Base-by-base conservation (phyloP, 37 sponge, comb jelly and placozoan genomes). In the Cliona cf. orientalis region DNA sequence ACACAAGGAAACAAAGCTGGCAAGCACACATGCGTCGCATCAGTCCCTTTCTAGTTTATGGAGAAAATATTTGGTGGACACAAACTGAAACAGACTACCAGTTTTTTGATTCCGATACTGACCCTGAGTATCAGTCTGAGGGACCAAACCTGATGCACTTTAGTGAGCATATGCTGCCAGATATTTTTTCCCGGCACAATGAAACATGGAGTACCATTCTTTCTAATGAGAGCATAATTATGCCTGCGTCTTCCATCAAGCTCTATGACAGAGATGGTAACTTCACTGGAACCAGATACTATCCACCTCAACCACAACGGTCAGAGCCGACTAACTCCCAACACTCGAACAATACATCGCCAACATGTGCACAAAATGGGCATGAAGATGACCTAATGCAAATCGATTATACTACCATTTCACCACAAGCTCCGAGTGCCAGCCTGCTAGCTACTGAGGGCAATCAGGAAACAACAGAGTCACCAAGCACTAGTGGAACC, bases 71-170 rank as follows among this genome's bases (percentile, higher is more conserved):
- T 6, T 69, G 80, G 80, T 80, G 80, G 80, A 69, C 1, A 3
- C 41, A 53, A 36, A 31, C 36, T 4, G 59, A 57, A 0, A 37
- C 9, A 17, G 70, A 22, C 0, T 68, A 55, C 71, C 5, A 34
- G 33, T 68, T 80, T 33, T n/a, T 46, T 11, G 80, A 80, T 80
- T 61, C 43, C 2, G 67, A 49, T 19, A 29, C 35, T 17, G 65
- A 79, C 66, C 57, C 64, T 23, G 28, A 61, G 6, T 36, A 17
- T 31, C 70, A 80, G 0, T 1, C 58, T 14, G 2, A 80, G 34
- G 80, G 80, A 0, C 80, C 80, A 23, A 57, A 68, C 19, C 59
- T 80, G 28, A 41, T 36, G 39, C 69, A 80, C 32, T 80, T 38
- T 67, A 38, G 80, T 1, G 5, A n/a, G n/a, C n/a, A 14, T 4